Evolutionary conservation across 1,140 invertebrate genomes (phyloP), one percentile per base, ranked within the genome.

Genomic region (Procambarus virginalis): DNA sequence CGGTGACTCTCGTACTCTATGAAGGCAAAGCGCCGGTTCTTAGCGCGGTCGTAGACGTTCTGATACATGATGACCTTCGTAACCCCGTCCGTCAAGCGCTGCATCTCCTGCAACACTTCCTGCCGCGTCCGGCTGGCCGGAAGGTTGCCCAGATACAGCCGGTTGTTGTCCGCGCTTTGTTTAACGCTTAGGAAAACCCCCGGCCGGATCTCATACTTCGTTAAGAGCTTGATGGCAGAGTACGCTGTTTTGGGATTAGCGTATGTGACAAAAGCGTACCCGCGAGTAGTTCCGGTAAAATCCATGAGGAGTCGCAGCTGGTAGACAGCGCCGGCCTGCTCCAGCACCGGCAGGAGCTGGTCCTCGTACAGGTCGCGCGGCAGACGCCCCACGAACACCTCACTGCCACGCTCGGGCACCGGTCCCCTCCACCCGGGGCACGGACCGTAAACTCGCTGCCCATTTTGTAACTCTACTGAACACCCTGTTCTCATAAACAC

Each of bases 1-100:
- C 96, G 94, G 93, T 98, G 97, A 92, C 95, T 96, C 75, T 95
- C 95, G 92, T 97, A 98, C 93, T 98, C 97, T 22, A 97, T 96
- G 93, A 98, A 98, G 9, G 97, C 97, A 93, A 97, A 98, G 1
- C 97, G 97, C 46, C 97, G 94, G 93, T 97, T 97, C 84, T 96
- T 94, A 0, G 94, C 94, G 79, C 95, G 95, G 92, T 97, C 95
- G 9, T 93, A 92, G 20, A 94, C 93, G 84, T 93, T 93, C 2
- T 95, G 96, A 93, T 97, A 97, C 22, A 97, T 93, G 85, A 97
- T 97, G 2, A 98, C 95, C 91, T 97, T 95, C 0, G 94, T 94
- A n/a, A 97, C 95, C 2, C 96, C 96, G 2, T 96, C 95, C 0
- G 97, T 96, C 2, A 96, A 93, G 92, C 96, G 95, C 0, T 94